These are phyloP conservation scores for Portevinia maculata DNA, from an alignment of 2,888 invertebrate genomes.

Conservation along the genomic window DNA sequence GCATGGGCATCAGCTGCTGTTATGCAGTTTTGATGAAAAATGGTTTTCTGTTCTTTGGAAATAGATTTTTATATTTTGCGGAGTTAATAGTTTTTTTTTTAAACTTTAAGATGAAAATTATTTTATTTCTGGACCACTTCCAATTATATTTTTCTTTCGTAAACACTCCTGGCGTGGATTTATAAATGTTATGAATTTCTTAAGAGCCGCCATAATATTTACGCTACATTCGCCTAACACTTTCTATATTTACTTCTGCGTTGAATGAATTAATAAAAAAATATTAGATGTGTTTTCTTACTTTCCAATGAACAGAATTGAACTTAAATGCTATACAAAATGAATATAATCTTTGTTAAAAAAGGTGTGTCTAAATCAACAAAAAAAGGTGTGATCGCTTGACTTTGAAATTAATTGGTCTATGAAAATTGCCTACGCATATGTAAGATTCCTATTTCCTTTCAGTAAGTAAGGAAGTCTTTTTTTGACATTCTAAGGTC, in stretches of 20 bases:
- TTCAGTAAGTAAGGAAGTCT: too few species aligned
- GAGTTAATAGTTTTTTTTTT: slow-evolving; percentile 10
- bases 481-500: too few species aligned
- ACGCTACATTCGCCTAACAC: slow-evolving; percentile 1
- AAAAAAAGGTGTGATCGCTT: too few species aligned
- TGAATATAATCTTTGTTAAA: too few species aligned
- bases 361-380: too few species aligned
- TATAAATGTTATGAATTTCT: not conserved
- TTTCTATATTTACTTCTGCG: not conserved
- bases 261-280: not conserved
- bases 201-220: slow-evolving; percentile 16
- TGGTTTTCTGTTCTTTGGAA: not conserved
- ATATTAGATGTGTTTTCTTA: too few species aligned
- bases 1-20: not conserved
- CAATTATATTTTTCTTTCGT: not conserved
- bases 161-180: slow-evolving; percentile 16
- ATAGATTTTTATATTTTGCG: not conserved
- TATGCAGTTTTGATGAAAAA: slow-evolving; percentile 14
- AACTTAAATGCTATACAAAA: too few species aligned
- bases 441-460: too few species aligned
- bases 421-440: too few species aligned
- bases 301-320: too few species aligned
- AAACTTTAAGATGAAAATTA: slow-evolving; percentile 5
- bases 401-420: too few species aligned
- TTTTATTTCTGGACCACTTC: slow-evolving; percentile 13